Conservation (phyloP, 1,140 invertebrate species). For the Pissodes strobi region DNA sequence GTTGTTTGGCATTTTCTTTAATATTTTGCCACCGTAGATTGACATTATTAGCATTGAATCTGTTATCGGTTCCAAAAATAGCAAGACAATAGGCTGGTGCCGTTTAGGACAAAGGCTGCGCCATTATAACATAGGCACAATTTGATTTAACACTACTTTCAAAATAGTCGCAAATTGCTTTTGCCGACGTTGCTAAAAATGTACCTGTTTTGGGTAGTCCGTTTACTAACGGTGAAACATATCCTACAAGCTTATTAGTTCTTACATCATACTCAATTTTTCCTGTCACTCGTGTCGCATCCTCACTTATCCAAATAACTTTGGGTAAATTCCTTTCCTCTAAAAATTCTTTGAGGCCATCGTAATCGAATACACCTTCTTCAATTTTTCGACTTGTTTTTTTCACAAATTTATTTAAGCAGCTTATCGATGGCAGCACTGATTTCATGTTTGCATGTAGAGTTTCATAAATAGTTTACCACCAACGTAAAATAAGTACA, state of each 20-base stretch:
- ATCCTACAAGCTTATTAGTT: constrained; percentile 16
- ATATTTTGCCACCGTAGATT: constrained; percentile 14
- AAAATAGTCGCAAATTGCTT: constrained; percentile 1
- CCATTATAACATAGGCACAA: constrained; percentile 18
- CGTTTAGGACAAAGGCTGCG: constrained; percentile 17
- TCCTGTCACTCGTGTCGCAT: no score
- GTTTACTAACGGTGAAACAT: constrained; percentile 1
- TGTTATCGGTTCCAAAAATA: constrained; percentile 31
- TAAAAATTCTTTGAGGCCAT: no score
- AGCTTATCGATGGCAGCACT: no score
- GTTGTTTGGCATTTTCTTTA: neutral
- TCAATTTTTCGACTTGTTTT: no score
- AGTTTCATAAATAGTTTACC: no score
- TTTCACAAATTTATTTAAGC: no score
- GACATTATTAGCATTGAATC: constrained; percentile 19
- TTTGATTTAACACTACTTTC: constrained; percentile 3
- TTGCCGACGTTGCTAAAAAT: constrained; percentile 7
- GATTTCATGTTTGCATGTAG: no score
- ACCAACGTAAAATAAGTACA: no score
- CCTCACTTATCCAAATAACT: no score
- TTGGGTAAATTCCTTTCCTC: no score
- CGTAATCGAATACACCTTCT: no score
- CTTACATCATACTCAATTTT: constrained; percentile 20
- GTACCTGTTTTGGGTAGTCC: neutral
- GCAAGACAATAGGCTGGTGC: constrained; percentile 25